A percentile compares a stretch with the other conserved stretches of the same genome.
Conservation (phyloP, 1,140 invertebrate species). For the Thalassaphorura encarpata region DNA sequence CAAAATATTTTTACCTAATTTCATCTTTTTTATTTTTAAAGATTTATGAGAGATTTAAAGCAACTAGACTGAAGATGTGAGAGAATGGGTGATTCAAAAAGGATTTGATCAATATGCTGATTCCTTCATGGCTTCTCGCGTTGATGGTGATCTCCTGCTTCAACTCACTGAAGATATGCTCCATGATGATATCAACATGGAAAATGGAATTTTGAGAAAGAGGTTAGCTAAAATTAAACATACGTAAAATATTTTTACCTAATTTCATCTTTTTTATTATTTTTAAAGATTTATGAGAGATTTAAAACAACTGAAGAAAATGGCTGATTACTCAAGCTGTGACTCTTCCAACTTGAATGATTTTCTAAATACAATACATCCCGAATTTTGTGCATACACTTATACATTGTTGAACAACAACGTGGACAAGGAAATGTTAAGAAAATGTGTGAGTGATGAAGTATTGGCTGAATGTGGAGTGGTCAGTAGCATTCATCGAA, state of each 20-base stretch:
- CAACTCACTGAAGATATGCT: conserved; percentile 89
- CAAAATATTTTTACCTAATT: not conserved
- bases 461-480: conserved; percentile 81
- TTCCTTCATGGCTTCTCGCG: conserved; percentile 80
- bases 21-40: conserved; percentile 37
- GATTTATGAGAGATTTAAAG: conserved; percentile 87
- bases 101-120: conserved; percentile 75
- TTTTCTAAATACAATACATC: conserved; percentile 74
- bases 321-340: conserved; percentile 93
- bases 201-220: conserved; percentile 84
- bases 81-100: conserved; percentile 96
- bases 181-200: conserved; percentile 80
- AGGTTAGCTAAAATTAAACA: conserved; percentile 44
- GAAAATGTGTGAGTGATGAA: conserved; percentile 70
- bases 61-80: conserved; percentile 83
- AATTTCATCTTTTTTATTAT: conserved; percentile 14
- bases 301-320: conserved; percentile 85
- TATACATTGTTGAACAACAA: conserved; percentile 94
- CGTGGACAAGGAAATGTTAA: conserved; percentile 64
- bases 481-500: conserved; percentile 84
- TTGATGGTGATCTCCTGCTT: conserved; percentile 94
- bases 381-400: conserved; percentile 91
- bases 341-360: conserved; percentile 84
- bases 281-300: conserved; percentile 77
- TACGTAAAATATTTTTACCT: not conserved